Evolutionary conservation across 2,888 invertebrate genomes (phyloP), one percentile per base, ranked within the genome.

Genomic region (Pyrrhia umbra): DNA sequence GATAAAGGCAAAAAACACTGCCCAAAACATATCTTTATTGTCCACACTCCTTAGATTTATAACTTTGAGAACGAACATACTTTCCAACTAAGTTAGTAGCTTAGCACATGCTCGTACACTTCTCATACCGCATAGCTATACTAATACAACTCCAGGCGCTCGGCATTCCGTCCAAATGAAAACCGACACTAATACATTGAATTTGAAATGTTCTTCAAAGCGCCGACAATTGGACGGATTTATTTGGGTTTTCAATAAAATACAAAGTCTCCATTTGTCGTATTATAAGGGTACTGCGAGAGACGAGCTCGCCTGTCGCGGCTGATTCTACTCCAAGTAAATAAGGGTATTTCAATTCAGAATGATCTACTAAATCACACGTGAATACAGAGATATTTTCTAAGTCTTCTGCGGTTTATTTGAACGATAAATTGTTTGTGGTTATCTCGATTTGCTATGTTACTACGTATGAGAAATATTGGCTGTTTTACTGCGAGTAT

Each of bases 181-280:
- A 30, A n/a, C 30, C 16, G 51, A 46, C 51, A 25, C 40, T 25
- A 62, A 47, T 23, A 27, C 40, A 46, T 46, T 25, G 9, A 9
- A 2, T 20, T 9, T 16, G 43, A 37, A 15, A 37, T 27, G 23
- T n/a, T 39, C 25, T 18, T 16, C 16, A 4, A 4, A 18, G 9
- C 10, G 30, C 3, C 46, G 18, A 43, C 37, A 21, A 10, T 27
- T n/a, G 20, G 8, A 16, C 8, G 25, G 27, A 67, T 71, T 51
- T 52, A 67, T 70, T 42, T 70, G 64, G 54, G 16, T 52, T 42
- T 70, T 70, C 71, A 70, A 67, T 63, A 27, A 70, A 51, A 62
- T 20, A 8, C 9, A 18, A n/a, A 27, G 52, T 70, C 27, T 62
- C 62, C 30, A 46, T 67, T 37, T 20, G 18, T 46, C 46, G 62